Evolutionary conservation across 2,797 vertebrate genomes (phyloP).

Genomic region (Clarias fuscus): DNA sequence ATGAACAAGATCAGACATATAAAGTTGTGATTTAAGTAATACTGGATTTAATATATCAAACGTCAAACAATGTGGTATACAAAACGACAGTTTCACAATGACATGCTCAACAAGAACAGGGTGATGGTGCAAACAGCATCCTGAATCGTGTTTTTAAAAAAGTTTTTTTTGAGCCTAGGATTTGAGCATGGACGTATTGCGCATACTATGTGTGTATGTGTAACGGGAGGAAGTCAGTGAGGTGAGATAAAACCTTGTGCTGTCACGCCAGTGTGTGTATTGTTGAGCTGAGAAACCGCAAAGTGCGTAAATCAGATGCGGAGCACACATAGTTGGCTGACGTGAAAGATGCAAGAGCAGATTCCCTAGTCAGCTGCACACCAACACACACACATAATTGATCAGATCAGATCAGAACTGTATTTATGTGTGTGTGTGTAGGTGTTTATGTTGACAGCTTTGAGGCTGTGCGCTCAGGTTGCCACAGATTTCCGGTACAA

Average conservation of each 20-base stretch:
- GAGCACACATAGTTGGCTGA: slow-evolving; percentile 59
- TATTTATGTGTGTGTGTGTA: background rate
- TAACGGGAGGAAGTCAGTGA: slow-evolving; percentile 62
- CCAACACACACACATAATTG: slow-evolving; percentile 2
- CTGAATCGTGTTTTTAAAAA: background rate
- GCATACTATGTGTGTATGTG: slow-evolving; percentile 18
- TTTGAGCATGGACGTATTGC: background rate
- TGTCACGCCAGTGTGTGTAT: slow-evolving; percentile 60
- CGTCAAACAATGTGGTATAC: background rate
- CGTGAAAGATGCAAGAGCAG: slow-evolving; percentile 61
- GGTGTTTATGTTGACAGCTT: slow-evolving; percentile 23
- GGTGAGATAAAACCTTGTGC: slow-evolving; percentile 65
- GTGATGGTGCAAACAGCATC: slow-evolving; percentile 4
- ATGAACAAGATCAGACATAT: background rate
- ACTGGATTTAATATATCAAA: background rate
- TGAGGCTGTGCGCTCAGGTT: background rate
- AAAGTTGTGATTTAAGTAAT: background rate
- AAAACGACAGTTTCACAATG: background rate
- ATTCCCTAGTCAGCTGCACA: slow-evolving; percentile 41
- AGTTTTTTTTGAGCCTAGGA: background rate
- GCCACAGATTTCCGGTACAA: slow-evolving; percentile 37
- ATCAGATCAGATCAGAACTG: slow-evolving; percentile 8
- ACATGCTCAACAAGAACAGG: background rate
- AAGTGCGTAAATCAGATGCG: slow-evolving; percentile 64
- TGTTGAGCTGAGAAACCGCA: slow-evolving; percentile 67